Evolutionary conservation across 2,113 vertebrate genomes (phyloP).

Genomic region (Malaclemys terrapin): DNA sequence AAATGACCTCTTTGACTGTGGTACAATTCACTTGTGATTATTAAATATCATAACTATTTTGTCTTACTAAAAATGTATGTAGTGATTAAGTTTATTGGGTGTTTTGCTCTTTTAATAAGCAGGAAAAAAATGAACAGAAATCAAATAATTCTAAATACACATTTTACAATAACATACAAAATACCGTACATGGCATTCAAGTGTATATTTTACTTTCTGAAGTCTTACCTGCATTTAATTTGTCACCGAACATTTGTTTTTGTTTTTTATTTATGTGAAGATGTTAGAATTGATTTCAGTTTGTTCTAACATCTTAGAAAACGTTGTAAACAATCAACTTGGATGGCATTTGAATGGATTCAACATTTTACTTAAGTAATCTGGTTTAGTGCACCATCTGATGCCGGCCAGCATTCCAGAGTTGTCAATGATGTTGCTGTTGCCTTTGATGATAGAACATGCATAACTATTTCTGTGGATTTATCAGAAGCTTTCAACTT

Average conservation of each 20-base stretch:
- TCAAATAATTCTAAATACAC: not conserved
- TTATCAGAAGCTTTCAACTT: slow-evolving; percentile 67
- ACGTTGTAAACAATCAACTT: not conserved
- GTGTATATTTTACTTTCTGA: not conserved
- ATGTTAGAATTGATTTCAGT: not conserved
- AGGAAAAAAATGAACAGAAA: not conserved
- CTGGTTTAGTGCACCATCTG: not conserved
- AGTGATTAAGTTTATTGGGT: not conserved
- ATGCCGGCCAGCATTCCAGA: slow-evolving; percentile 49
- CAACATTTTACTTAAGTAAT: not conserved
- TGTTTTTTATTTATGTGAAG: not conserved
- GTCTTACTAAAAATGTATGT: not conserved
- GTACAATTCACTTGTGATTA: not conserved
- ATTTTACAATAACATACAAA: not conserved
- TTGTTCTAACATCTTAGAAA: not conserved
- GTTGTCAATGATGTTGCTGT: slow-evolving; percentile 51
- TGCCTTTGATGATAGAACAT: slow-evolving; percentile 55
- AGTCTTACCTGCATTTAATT: not conserved
- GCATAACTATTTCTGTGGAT: slow-evolving; percentile 51
- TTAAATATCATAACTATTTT: not conserved
- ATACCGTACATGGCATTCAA: slow-evolving; percentile 1
- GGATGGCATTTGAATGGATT: slow-evolving; percentile 15
- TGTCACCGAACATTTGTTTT: not conserved
- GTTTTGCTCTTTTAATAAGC: not conserved
- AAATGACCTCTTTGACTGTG: not conserved